A percentile compares a stretch with the other conserved stretches of the same genome.
phyloP scores from a whole-genome alignment of 2,113 vertebrate species.

The Laticauda laticaudata region DNA sequence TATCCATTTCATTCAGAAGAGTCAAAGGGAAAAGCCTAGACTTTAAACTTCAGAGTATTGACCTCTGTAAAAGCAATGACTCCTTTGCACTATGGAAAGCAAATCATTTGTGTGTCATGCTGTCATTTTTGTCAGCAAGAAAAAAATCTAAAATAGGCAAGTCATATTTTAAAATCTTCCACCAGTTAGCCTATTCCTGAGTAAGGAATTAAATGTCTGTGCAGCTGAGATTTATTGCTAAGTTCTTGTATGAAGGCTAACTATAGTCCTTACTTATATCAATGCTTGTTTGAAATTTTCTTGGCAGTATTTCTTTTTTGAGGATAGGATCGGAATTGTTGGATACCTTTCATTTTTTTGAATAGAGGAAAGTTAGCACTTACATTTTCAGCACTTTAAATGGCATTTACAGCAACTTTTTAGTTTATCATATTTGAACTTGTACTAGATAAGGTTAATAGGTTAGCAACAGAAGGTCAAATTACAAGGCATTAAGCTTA shows the following conservation, averaged over 20 bases:
- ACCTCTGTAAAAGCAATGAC: background rate
- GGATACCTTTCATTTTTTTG: conserved; percentile 2
- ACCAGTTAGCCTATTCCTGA: background rate
- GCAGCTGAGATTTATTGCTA: background rate
- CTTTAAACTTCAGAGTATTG: background rate
- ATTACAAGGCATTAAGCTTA: conserved; percentile 82
- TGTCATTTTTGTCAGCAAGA: background rate
- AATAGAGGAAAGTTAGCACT: conserved; percentile 33
- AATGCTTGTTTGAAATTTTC: conserved; percentile 13
- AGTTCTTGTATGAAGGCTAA: background rate
- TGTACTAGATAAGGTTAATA: conserved; percentile 79
- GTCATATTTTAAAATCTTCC: background rate
- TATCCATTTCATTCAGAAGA: background rate
- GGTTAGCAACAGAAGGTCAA: conserved; percentile 81
- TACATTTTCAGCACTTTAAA: conserved; percentile 47
- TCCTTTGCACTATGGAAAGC: background rate
- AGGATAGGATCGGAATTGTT: conserved; percentile 8
- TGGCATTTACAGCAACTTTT: conserved; percentile 72
- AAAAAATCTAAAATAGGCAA: background rate
- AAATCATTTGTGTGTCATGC: background rate
- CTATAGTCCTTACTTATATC: background rate
- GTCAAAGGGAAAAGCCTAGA: background rate
- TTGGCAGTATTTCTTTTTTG: background rate
- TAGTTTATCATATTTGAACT: conserved; percentile 76
- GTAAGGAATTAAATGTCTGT: background rate